Evolutionary conservation across 2,888 invertebrate genomes (phyloP).

Genomic region (Macropis europaea): DNA sequence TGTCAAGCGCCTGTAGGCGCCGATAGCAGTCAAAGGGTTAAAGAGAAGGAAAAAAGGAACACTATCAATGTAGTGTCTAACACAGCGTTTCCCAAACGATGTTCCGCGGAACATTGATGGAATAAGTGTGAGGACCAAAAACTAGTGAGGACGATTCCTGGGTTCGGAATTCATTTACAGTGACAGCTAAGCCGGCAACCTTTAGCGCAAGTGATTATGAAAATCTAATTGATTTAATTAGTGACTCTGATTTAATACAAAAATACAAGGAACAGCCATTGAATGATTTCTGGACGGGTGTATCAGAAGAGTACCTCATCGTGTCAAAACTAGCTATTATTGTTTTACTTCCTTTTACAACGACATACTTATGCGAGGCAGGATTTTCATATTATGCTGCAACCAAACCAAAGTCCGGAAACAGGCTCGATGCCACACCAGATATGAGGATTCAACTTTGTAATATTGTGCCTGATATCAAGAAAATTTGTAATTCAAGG

Average conservation of each 20-base stretch:
- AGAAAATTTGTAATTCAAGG: neutral
- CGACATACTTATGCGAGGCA: neutral
- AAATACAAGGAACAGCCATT: neutral
- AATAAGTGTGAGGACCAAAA: too few relatives aligned
- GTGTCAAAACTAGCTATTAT: conserved; percentile 2
- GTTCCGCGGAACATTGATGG: too few relatives aligned
- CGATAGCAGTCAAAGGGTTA: too few relatives aligned
- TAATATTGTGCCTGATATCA: neutral
- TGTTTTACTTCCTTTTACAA: conserved; percentile 10
- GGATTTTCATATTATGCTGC: conserved; percentile 9
- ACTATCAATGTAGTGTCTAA: too few relatives aligned
- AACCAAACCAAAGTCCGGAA: neutral
- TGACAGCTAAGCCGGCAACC: neutral
- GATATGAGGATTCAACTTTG: neutral
- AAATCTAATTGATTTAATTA: neutral
- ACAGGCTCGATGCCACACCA: conserved; percentile 1
- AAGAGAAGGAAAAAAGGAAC: too few relatives aligned
- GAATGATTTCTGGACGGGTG: neutral
- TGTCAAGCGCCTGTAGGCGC: too few relatives aligned
- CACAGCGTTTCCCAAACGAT: too few relatives aligned
- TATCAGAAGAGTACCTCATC: neutral
- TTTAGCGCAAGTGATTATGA: neutral
- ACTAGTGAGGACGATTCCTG: too few relatives aligned
- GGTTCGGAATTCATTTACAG: neutral
- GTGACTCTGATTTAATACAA: neutral